Evolutionary conservation across 2,113 vertebrate species (phyloP), one percentile per base, ranked within the genome.

Genomic region (Rattus rattus): DNA sequence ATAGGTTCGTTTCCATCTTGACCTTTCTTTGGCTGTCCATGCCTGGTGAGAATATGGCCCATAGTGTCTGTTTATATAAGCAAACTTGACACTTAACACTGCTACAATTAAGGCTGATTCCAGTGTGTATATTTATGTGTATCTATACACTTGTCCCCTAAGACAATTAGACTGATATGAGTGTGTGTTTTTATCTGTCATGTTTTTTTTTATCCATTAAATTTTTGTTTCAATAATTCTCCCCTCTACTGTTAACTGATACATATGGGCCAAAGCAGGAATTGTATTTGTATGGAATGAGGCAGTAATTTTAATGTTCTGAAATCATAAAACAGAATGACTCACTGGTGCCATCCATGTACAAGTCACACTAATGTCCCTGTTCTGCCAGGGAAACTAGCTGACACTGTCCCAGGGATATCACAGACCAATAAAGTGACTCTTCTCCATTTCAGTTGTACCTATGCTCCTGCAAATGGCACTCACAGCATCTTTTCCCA

Each of bases 381-480:
- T 73, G 2, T 2, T 47, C 43, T 91, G 30, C n/a, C 85, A 86
- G 1, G 72, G 28, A 86, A 1, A 61, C 26, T 94, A 36, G 63
- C 43, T 95, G 90, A 67, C 61, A 77, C 79, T 63, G 5, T 63
- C 49, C 33, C 56, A 4, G 14, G 17, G 10, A 2, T 56, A 83
- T 28, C 39, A 95, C 63, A 90, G 65, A 61, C 79, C 97, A 86
- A 96, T 79, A 96, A 96, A 93, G 65, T 93, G 65, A 24, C 49
- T 97, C 89, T 85, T 67, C 79, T 43, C 70, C 2, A 1, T 59
- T 63, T 70, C 69, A 97, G 79, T 97, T 94, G 20, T 94, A 93
- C 92, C 69, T 95, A 88, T 97, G 83, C 59, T 80, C 94, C 94
- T 43, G 43, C 79, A 97, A 91, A 95, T 93, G 92, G 79, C 86